Evolutionary conservation across 1,140 invertebrate species (phyloP).

Genomic region (Megalopta genalis): DNA sequence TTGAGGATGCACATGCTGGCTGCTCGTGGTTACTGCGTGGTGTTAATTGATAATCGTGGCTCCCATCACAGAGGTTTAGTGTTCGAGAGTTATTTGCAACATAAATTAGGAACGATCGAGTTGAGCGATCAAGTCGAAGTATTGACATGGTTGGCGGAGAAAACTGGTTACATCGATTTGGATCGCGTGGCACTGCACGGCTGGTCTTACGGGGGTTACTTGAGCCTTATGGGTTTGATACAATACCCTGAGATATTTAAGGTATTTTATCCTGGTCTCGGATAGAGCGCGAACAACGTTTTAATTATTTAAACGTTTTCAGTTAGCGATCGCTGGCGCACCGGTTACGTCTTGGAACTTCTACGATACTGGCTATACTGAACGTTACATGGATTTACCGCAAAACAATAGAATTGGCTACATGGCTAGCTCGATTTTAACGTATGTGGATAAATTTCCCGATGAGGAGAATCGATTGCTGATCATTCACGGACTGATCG

Average conservation of each 20-base stretch:
- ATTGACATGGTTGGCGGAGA: constrained; percentile 91
- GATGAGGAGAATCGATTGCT: constrained; percentile 95
- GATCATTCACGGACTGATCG: constrained; percentile 98
- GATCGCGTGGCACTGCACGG: constrained; percentile 96
- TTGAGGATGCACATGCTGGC: constrained; percentile 96
- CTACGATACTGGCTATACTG: constrained; percentile 97
- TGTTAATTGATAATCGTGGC: constrained; percentile 96
- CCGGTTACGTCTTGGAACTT: constrained; percentile 98
- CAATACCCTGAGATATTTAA: constrained; percentile 92
- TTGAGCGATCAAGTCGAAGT: constrained; percentile 98
- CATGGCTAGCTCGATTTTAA: constrained; percentile 87
- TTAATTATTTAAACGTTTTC: constrained; percentile 41
- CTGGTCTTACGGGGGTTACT: constrained; percentile 98
- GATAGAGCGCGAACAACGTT: background rate
- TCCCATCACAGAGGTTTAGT: constrained; percentile 94
- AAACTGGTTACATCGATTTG: constrained; percentile 94
- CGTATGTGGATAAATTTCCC: constrained; percentile 91
- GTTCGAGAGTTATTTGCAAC: constrained; percentile 94
- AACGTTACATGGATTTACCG: constrained; percentile 97
- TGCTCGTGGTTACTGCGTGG: constrained; percentile 97
- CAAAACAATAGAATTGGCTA: constrained; percentile 90
- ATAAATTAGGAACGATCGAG: constrained; percentile 96
- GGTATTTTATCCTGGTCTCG: constrained; percentile 74
- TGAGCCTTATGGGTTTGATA: constrained; percentile 91
- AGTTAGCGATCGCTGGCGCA: constrained; percentile 95